These are phyloP conservation scores for Engystomops pustulosus DNA, from an alignment of 2,113 vertebrate genomes.

Conservation along the genomic window DNA sequence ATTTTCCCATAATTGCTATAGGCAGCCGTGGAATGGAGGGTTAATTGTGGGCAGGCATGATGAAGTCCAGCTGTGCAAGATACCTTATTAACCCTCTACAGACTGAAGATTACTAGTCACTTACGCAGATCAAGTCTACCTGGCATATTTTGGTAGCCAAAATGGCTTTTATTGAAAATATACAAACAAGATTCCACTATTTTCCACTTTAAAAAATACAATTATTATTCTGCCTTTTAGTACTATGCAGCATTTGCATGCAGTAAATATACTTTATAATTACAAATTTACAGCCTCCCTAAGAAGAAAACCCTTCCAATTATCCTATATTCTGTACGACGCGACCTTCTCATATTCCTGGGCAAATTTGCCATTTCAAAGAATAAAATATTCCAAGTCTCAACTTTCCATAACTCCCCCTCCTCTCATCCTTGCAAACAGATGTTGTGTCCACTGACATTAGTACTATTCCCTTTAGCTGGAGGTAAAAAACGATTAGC, in stretches of 20 bases:
- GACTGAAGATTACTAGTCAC: no score
- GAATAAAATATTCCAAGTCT: constrained; percentile 12
- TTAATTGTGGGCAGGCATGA: constrained; percentile 31
- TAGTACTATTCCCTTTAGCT: constrained; percentile 65
- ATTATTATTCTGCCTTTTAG: neutral
- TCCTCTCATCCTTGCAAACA: constrained; percentile 57
- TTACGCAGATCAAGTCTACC: neutral
- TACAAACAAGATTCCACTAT: neutral
- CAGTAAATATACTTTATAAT: neutral
- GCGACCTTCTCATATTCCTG: constrained; percentile 7
- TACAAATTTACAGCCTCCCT: constrained; percentile 6
- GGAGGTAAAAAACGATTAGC: constrained; percentile 72
- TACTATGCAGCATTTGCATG: neutral
- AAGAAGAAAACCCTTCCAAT: neutral
- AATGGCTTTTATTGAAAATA: neutral
- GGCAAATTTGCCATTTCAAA: constrained; percentile 8
- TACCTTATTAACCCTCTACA: neutral
- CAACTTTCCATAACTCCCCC: constrained; percentile 20
- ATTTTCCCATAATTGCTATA: neutral
- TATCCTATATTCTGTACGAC: neutral
- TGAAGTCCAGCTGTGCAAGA: constrained; percentile 27
- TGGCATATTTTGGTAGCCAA: neutral
- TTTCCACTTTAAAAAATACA: neutral
- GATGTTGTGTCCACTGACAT: constrained; percentile 60
- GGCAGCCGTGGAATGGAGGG: constrained; percentile 26